These are phyloP conservation scores for Protosalanx chinensis DNA, from an alignment of 2,797 vertebrate genomes.

Conservation along the genomic window DNA sequence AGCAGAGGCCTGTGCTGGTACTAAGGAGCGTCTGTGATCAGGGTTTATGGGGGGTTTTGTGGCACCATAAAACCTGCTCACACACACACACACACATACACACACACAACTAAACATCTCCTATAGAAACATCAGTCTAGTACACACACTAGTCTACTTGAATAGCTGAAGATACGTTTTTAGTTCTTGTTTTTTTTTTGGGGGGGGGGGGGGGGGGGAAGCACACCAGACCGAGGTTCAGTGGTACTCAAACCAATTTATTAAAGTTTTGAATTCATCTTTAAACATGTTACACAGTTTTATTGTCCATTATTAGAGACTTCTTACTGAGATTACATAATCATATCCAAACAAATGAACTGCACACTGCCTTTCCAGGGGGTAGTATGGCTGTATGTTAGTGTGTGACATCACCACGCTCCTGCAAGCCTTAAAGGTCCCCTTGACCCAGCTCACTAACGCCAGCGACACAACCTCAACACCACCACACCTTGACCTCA, in stretches of 20 bases:
- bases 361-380: slow-evolving; percentile 30
- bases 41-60: slow-evolving; percentile 31
- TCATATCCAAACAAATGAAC: slow-evolving; percentile 25
- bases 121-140: background rate
- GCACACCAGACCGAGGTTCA: background rate
- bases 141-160: background rate
- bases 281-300: slow-evolving; percentile 38
- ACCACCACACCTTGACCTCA: background rate
- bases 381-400: slow-evolving; percentile 33
- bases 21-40: slow-evolving; percentile 23
- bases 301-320: slow-evolving; percentile 33
- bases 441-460: slow-evolving; percentile 3
- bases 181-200: too few species aligned
- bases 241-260: slow-evolving; percentile 38
- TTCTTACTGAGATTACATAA: slow-evolving; percentile 41
- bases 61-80: slow-evolving; percentile 23
- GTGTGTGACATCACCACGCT: slow-evolving; percentile 32
- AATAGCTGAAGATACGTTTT: background rate
- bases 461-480: slow-evolving; percentile 20
- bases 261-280: slow-evolving; percentile 23
- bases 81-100: background rate
- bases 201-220: background rate
- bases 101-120: background rate
- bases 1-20: slow-evolving; percentile 13
- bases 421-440: slow-evolving; percentile 29